Conservation (phyloP, 2,888 invertebrate species). For the Hydrotaea cyrtoneurina region DNA sequence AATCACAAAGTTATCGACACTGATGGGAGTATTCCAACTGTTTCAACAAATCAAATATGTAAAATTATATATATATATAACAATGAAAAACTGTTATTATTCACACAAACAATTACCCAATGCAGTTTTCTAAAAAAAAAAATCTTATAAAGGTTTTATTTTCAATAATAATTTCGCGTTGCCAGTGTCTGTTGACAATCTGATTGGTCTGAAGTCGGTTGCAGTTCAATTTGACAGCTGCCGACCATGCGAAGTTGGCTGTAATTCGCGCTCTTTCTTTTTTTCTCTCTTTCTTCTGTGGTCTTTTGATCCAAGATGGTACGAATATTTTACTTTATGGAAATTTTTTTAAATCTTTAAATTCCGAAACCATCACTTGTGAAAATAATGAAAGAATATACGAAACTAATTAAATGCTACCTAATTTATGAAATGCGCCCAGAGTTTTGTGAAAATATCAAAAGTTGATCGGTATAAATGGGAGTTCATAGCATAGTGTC, state of each 20-base stretch:
- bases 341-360: conserved; percentile 73
- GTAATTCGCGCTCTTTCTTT: conserved; percentile 67
- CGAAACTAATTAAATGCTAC: neutral
- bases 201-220: conserved; percentile 21
- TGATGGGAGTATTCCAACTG: too few species aligned
- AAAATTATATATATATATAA: too few species aligned
- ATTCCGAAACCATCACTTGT: conserved; percentile 73
- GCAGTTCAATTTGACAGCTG: conserved; percentile 32
- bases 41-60: too few species aligned
- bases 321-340: conserved; percentile 67
- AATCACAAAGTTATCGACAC: too few species aligned
- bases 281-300: conserved; percentile 77
- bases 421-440: neutral
- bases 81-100: too few species aligned
- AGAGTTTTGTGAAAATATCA: conserved; percentile 15
- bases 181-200: conserved; percentile 6
- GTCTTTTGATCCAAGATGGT: conserved; percentile 80
- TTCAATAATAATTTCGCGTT: neutral
- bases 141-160: too few species aligned
- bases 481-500: neutral
- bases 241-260: conserved; percentile 53
- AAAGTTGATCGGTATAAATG: neutral
- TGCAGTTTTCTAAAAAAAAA: too few species aligned
- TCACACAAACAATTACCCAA: too few species aligned
- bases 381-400: conserved; percentile 33